Evolutionary conservation across 1,140 invertebrate species (phyloP), one percentile per base, ranked within the genome.

Genomic region (Diabrotica undecimpunctata): DNA sequence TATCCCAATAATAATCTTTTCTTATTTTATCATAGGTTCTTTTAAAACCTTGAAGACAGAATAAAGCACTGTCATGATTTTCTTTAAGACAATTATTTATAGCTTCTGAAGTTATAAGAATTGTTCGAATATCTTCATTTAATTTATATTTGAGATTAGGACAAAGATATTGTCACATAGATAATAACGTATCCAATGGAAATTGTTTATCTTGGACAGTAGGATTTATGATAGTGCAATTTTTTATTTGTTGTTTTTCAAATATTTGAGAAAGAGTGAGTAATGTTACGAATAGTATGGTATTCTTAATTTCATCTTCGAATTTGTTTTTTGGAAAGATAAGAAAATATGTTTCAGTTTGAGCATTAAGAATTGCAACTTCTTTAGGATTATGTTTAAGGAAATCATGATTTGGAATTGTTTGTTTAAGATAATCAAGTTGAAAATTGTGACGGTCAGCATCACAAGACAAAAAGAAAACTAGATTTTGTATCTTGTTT

Each of bases 1-100:
- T 71, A 65, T 72, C 67, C 79, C 77, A 80, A 67, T 70, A 78
- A 62, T 69, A 79, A 25, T 76, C 64, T n/a, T 73, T 59, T 54
- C 74, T 68, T 11, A 80, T 77, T 72, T 71, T 71, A 14, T 61
- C 52, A 46, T 52, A 61, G 10, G 59, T 61, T 36, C 59, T 59
- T 12, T 35, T 6, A 36, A 35, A 56, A 11, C 35, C 54, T 56
- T 12, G 35, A 35, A 8, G 54, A 25, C 54, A 41, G 10, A 41
- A 61, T 61, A 52, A 10, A 9, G 25, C 12, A n/a, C 38, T 73
- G 2, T 77, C 67, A 58, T 80, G 78, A 60, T 70, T 75, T 38
- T 74, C 71, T 69, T 76, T 71, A 11, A 79, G 46, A n/a, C 79
- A 75, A 52, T 62, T n/a, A 10, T 71, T 68, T 25, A 77, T 75